phyloP scores from a whole-genome alignment of 2,113 vertebrate genomes.

The Orthonyx spaldingii region DNA sequence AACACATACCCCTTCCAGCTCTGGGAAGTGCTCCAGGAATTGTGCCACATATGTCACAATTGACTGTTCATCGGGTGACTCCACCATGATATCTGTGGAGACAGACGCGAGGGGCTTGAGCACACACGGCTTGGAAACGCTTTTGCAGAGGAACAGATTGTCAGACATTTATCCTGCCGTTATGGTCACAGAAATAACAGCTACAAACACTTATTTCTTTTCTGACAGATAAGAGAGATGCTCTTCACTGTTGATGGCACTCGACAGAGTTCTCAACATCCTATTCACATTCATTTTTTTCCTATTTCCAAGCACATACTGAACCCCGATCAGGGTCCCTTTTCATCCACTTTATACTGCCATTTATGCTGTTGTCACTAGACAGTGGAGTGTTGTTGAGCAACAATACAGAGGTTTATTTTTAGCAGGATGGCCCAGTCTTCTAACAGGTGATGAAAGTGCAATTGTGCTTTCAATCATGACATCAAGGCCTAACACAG shows the following conservation, averaged over 20 bases:
- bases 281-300: not conserved
- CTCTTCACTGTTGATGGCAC: not conserved
- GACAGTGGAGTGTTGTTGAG: not conserved
- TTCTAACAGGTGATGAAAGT: not conserved
- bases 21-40: slow-evolving; percentile 93
- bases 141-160: not conserved
- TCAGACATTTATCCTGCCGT: not conserved
- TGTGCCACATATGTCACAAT: slow-evolving; percentile 94
- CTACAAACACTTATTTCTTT: not conserved
- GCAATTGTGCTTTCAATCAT: not conserved
- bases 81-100: slow-evolving; percentile 84
- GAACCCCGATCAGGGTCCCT: not conserved
- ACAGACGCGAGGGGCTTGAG: slow-evolving; percentile 18
- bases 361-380: not conserved
- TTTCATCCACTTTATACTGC: not conserved
- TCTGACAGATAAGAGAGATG: not conserved
- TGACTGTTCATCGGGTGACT: slow-evolving; percentile 88
- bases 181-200: not conserved
- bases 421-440: not conserved
- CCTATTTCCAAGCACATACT: not conserved
- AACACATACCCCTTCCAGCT: slow-evolving; percentile 83
- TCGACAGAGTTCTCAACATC: not conserved
- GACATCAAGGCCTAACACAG: not conserved
- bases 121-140: not conserved
- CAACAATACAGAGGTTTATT: not conserved